Percentiles rank a stretch among this genome's conserved stretches.
These are phyloP conservation scores for Napeogenes inachia DNA, from an alignment of 2,888 invertebrate species.

Conservation along the genomic window DNA sequence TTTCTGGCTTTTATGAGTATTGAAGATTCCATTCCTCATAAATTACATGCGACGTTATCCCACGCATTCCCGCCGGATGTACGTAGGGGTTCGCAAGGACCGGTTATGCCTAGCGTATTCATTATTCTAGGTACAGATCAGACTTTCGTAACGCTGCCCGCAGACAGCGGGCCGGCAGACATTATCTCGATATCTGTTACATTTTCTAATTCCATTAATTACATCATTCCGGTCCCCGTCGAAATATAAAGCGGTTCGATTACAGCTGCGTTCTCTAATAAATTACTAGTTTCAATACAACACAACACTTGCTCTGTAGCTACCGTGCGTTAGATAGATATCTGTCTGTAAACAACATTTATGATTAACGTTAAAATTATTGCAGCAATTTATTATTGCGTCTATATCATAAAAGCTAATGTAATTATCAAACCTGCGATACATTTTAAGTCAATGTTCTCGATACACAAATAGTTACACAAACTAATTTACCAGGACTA, in stretches of 20 bases:
- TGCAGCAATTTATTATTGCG: constrained; percentile 4
- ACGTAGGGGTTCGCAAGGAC: constrained; percentile 72
- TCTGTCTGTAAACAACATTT: constrained; percentile 43
- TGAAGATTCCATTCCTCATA: constrained; percentile 51
- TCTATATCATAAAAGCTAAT: not conserved
- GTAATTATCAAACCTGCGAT: not conserved
- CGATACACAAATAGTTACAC: constrained; percentile 27
- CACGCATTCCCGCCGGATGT: constrained; percentile 71
- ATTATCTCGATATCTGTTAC: constrained; percentile 66
- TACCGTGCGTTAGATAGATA: constrained; percentile 38
- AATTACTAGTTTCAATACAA: constrained; percentile 60
- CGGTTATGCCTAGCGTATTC: constrained; percentile 57
- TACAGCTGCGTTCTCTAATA: constrained; percentile 65
- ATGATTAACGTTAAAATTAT: constrained; percentile 15
- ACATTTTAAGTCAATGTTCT: constrained; percentile 23
- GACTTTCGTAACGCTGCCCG: constrained; percentile 66
- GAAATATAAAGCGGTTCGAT: constrained; percentile 54
- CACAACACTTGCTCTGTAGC: constrained; percentile 54
- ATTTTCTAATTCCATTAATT: constrained; percentile 73
- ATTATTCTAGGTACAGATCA: constrained; percentile 41
- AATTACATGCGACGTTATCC: constrained; percentile 62
- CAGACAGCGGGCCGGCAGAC: constrained; percentile 68
- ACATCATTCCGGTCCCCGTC: constrained; percentile 59
- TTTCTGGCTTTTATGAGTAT: constrained; percentile 46
- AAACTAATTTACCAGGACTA: constrained; percentile 53